Evolutionary conservation across 1,140 invertebrate species (phyloP).

Genomic region (Drosophila nikananu): DNA sequence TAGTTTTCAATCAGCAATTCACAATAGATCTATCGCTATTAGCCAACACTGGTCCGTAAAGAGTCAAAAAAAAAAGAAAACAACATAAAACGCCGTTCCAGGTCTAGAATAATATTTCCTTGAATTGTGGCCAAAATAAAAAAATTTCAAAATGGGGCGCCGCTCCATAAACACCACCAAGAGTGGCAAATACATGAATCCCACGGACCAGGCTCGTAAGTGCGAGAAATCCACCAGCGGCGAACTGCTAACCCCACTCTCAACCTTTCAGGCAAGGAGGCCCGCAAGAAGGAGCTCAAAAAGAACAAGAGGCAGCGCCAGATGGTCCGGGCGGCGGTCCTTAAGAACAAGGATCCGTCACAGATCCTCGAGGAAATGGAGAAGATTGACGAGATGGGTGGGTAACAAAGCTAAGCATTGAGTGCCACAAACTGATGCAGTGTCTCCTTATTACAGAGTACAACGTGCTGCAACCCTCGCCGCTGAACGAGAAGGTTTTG

Average conservation of each 20-base stretch:
- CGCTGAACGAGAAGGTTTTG: slow-evolving; percentile 97
- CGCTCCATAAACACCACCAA: slow-evolving; percentile 99
- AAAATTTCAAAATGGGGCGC: slow-evolving; percentile 92
- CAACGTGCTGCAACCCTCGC: slow-evolving; percentile 96
- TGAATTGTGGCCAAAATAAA: not conserved
- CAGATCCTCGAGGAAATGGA: slow-evolving; percentile 98
- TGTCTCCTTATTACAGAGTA: slow-evolving; percentile 89
- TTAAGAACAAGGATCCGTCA: slow-evolving; percentile 98
- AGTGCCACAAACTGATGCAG: slow-evolving; percentile 11
- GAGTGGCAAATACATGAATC: slow-evolving; percentile 99
- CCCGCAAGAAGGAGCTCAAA: slow-evolving; percentile 98
- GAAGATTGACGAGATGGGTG: slow-evolving; percentile 99
- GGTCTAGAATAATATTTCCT: not conserved
- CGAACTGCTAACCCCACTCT: slow-evolving; percentile 1
- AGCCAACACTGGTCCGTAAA: not conserved
- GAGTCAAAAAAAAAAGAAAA: too few relatives aligned
- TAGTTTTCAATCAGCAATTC: not conserved
- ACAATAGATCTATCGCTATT: not conserved
- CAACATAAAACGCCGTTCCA: not conserved
- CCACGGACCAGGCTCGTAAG: slow-evolving; percentile 99
- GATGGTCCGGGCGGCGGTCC: slow-evolving; percentile 97
- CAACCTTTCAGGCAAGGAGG: slow-evolving; percentile 94
- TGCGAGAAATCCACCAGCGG: slow-evolving; percentile 72
- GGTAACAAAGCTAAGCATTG: slow-evolving; percentile 42
- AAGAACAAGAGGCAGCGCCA: slow-evolving; percentile 99